A percentile compares a stretch with the other conserved stretches of the same genome.
phyloP scores from a whole-genome alignment of 2,113 vertebrate genomes.

The Syrmaticus mikado region DNA sequence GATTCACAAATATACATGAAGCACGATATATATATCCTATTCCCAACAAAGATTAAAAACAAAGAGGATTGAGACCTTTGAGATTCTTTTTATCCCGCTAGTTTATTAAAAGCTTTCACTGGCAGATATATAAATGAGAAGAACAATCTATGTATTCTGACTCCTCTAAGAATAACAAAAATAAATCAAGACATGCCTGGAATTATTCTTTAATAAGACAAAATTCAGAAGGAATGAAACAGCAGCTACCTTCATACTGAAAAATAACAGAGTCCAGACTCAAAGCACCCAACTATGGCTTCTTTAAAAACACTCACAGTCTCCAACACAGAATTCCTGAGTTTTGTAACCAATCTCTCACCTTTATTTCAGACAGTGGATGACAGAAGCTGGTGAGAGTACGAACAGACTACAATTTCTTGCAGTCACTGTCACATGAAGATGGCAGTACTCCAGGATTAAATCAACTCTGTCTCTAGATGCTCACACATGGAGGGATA shows the following conservation, averaged over 20 bases:
- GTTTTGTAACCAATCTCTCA: background rate
- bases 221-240: conserved; percentile 1
- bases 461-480: background rate
- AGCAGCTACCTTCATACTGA: background rate
- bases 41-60: background rate
- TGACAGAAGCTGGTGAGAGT: background rate
- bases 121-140: background rate
- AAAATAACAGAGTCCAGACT: background rate
- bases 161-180: background rate
- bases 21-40: background rate
- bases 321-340: background rate
- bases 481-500: background rate
- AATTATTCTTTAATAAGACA: background rate
- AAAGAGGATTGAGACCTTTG: background rate
- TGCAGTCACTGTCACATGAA: background rate
- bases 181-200: background rate
- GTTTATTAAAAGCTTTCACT: background rate
- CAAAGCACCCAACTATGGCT: background rate
- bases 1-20: background rate
- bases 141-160: background rate
- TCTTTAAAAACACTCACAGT: background rate
- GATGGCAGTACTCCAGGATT: background rate
- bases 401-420: background rate
- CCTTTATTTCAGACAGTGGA: background rate
- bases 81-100: background rate